These are phyloP conservation scores for Sebastes miniatus DNA, from an alignment of 2,797 vertebrate genomes.

Conservation along the genomic window DNA sequence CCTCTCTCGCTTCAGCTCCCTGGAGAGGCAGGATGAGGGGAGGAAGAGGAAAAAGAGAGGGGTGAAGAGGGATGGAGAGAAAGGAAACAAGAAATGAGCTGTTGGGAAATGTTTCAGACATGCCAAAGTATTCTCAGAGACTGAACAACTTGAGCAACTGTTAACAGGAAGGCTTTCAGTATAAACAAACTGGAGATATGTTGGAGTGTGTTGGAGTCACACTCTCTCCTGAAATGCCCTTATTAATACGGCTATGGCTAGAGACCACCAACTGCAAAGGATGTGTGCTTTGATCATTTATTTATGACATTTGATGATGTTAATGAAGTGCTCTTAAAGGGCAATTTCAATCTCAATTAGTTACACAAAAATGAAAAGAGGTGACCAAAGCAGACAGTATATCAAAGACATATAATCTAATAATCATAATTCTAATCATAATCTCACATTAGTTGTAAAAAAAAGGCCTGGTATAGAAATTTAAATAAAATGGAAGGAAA, in stretches of 20 bases:
- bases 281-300: neutral
- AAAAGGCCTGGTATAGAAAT: neutral
- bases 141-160: no score
- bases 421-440: neutral
- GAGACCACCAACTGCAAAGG: neutral
- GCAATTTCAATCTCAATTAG: neutral
- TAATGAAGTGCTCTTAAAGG: no score
- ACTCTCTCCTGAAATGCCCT: neutral
- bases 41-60: neutral
- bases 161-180: neutral
- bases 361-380: no score
- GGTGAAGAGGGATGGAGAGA: neutral
- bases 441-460: neutral
- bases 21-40: slow-evolving; percentile 32
- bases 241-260: neutral
- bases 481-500: no score
- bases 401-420: neutral
- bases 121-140: no score
- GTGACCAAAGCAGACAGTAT: neutral
- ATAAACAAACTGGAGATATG: neutral
- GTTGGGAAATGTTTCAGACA: neutral
- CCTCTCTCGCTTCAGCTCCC: slow-evolving; percentile 88
- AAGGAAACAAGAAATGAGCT: neutral
- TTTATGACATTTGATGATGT: no score
- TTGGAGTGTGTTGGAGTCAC: neutral